phyloP scores from a whole-genome alignment of 2,797 vertebrate genomes.

The Falco concolor region DNA sequence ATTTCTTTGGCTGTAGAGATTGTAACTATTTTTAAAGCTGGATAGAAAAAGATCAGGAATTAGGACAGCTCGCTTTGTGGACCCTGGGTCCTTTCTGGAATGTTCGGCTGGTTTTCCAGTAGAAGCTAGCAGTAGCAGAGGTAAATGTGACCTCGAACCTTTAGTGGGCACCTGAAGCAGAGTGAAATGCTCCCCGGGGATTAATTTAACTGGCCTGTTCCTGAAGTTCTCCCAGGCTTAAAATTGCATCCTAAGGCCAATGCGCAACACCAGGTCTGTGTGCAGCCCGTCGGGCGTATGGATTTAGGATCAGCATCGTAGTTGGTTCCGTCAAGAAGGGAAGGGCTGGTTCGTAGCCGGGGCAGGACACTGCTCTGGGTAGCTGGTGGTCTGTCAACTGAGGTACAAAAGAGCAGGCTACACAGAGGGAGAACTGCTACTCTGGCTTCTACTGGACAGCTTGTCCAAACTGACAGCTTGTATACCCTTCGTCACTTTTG shows the following conservation, averaged over 20 bases:
- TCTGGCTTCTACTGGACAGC: constrained; percentile 29
- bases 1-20: background rate
- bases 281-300: accelerated
- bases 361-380: background rate
- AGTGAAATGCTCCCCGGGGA: background rate
- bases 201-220: background rate
- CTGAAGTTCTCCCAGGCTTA: background rate
- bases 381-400: accelerated
- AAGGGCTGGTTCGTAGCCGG: background rate
- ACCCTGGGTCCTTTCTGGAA: background rate
- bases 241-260: background rate
- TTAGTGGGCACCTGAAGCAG: background rate
- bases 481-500: background rate
- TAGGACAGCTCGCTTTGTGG: background rate
- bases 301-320: background rate
- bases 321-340: background rate
- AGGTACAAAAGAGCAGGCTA: background rate
- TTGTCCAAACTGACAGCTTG: background rate
- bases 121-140: constrained; percentile 22
- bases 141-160: background rate
- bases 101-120: constrained; percentile 16
- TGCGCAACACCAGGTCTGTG: background rate
- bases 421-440: background rate
- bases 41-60: background rate
- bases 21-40: background rate